Base-by-base conservation (phyloP, 2,113 vertebrate species). In the Girardinichthys multiradiatus region DNA sequence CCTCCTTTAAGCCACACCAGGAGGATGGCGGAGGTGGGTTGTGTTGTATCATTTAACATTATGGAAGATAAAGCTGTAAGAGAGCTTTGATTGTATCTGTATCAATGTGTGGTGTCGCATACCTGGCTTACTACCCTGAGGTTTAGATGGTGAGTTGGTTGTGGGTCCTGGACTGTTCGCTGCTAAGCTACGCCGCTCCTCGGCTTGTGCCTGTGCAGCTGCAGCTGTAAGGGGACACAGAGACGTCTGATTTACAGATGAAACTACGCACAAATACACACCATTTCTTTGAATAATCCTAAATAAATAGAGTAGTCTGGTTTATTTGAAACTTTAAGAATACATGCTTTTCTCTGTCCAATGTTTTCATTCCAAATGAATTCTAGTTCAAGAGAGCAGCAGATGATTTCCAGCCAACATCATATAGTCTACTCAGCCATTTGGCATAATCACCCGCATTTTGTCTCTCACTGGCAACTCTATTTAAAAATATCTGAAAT, bases 181-280 rank as follows among this genome's bases (percentile, higher is more conserved):
- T 64, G 92, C 76, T 81, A 95, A 93, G 87, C 87, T 96, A 77
- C 95, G 94, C 83, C 96, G 95, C 92, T 98, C 98, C 76, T 97
- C 95, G 15, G 95, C 96, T 84, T 97, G 93, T 21, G 95, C 96
- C 73, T 97, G 95, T 62, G 96, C 96, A 65, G 94, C 95, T 90
- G 96, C 96, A 93, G 95, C 97, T 99, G 86, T 12, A 70, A 19
- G 24, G 67, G 1, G 65, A 75, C 70, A 78, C 48, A 79, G 31
- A 72, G 31, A 70, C 29, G 60, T 1, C 24, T 27, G 69, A 31
- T 59, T 77, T 64, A 84, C 35, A 54, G 26, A 64, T 1, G 33
- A 2, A 66, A 63, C 37, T 27, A 37, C 9, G 75, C 28, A 42
- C 45, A 69, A 14, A 66, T 28, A 64, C 17, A 28, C 14, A n/a